phyloP scores from a whole-genome alignment of 2,888 invertebrate species.

The Tetragonisca angustula region DNA sequence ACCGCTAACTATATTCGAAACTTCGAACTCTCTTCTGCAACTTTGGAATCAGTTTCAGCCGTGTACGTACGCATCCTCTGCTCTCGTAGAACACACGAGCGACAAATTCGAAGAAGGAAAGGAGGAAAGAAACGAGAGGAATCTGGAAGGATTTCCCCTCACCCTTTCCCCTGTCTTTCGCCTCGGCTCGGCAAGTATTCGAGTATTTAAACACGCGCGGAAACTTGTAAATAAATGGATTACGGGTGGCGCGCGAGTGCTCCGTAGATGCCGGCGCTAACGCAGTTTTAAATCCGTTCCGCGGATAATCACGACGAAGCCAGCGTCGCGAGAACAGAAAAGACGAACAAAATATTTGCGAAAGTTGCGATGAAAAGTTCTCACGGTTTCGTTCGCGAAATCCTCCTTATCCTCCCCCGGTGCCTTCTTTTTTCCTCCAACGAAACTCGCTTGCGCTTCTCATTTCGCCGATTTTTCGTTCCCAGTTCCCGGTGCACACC shows the following conservation, averaged over 20 bases:
- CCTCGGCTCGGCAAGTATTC: neutral
- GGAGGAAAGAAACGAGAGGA: neutral
- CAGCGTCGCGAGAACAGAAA: constrained; percentile 36
- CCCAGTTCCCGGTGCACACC: neutral
- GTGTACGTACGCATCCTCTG: neutral
- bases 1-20: too few species aligned
- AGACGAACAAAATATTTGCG: constrained; percentile 38
- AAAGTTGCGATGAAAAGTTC: constrained; percentile 64
- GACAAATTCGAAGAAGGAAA: neutral
- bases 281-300: constrained; percentile 68
- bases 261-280: constrained; percentile 33
- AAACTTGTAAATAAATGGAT: constrained; percentile 59
- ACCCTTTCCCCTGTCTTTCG: neutral
- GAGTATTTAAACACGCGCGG: constrained; percentile 18
- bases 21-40: too few species aligned
- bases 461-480: constrained; percentile 60
- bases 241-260: constrained; percentile 48
- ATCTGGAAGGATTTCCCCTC: constrained; percentile 15
- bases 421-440: neutral
- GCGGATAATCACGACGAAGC: constrained; percentile 59
- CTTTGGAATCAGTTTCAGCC: neutral
- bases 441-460: constrained; percentile 55
- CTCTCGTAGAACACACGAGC: neutral
- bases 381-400: constrained; percentile 48
- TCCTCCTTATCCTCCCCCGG: constrained; percentile 30